A percentile compares a stretch with the other conserved stretches of the same genome.
Conservation (phyloP, 2,113 vertebrate species). For the Stomatorhinus ivindoensis region DNA sequence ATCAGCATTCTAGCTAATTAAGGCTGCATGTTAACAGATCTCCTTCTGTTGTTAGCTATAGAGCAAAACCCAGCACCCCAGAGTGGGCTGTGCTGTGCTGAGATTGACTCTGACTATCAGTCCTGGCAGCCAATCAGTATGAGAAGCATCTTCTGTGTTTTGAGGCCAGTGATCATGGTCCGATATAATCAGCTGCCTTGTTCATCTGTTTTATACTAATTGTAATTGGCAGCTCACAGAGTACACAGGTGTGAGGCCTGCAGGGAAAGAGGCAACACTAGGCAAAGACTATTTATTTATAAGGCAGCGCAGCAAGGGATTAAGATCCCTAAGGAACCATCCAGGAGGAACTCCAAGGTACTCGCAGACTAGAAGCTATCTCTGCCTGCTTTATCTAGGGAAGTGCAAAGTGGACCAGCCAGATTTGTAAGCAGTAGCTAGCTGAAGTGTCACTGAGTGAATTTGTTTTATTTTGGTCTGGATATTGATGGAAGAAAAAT, state of each 20-base stretch:
- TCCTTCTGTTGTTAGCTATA: background rate
- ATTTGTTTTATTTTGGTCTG: background rate
- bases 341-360: conserved; percentile 17
- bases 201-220: background rate
- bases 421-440: background rate
- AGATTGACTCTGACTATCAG: background rate
- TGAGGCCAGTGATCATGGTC: background rate
- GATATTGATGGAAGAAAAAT: background rate
- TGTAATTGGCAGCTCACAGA: background rate
- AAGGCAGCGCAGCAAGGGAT: conserved; percentile 38
- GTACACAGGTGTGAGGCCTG: background rate
- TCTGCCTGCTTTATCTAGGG: background rate
- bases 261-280: background rate
- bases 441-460: background rate
- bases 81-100: background rate
- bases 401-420: background rate
- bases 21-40: background rate
- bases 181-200: background rate
- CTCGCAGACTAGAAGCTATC: background rate
- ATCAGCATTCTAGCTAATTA: background rate
- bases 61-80: background rate
- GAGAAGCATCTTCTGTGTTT: background rate
- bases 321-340: conserved; percentile 37
- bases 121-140: conserved; percentile 9
- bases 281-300: conserved; percentile 26